Base-by-base conservation (phyloP, 2,888 invertebrate species). In the Trichopoda pennipes region DNA sequence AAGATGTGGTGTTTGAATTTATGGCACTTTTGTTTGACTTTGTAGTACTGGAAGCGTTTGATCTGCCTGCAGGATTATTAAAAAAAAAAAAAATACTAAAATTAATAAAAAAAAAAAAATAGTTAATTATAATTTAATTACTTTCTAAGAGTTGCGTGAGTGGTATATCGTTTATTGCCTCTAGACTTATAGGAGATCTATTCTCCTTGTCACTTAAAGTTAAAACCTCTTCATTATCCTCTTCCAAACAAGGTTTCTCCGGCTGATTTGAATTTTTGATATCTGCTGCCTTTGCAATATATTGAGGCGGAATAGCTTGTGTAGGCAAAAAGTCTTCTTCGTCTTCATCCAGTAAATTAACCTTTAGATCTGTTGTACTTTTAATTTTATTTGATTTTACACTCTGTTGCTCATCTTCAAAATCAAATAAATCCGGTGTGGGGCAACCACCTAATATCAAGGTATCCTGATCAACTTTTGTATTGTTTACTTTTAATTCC, bases 201-300 rank as follows among this genome's bases (percentile, higher is more conserved):
- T 86, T 86, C 42, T 86, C 85, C 47, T 85, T 86, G 53, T 84
- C 85, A 53, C 86, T 86, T 44, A 84, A 68, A 9, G 80, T 84
- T 23, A 85, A 69, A 44, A 72, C 7, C 1, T 42, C 49, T 63
- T 82, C 82, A 42, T 60, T 56, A 19, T 79, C 82, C 2, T 75
- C 72, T 19, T 79, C 82, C 3, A 79, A 14, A 16, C 70, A 61
- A 28, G 64, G 42, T 14, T 42, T 79, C 12, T 76, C 80, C 17
- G 51, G 44, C 0, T 51, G 51, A 44, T 61, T 66, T 9, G 17
- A 12, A 17, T 16, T 53, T 23, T 49, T 53, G 3, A 60, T 68
- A 10, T 16, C 19, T 9, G 3, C 47, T 0, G 17, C n/a, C 61
- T 49, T 38, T 12, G 38, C 47, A 0, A 3, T 23, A 4, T 6